These are phyloP conservation scores for Apodemia hepburni DNA, from an alignment of 2,888 invertebrate genomes.

Conservation along the genomic window DNA sequence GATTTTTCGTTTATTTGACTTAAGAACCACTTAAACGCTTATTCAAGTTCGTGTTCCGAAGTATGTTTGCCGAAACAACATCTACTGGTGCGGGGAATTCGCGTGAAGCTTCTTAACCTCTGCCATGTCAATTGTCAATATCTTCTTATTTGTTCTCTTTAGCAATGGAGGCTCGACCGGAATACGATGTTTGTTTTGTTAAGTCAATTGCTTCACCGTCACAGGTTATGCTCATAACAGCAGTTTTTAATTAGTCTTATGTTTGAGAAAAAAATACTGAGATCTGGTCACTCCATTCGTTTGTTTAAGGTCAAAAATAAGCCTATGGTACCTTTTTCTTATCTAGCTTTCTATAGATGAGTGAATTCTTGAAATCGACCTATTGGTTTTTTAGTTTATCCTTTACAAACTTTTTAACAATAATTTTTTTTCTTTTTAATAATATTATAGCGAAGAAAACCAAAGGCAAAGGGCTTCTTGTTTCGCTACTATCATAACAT, in stretches of 20 bases:
- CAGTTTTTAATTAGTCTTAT: constrained; percentile 33
- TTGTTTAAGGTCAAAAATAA: no score
- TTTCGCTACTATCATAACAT: no score
- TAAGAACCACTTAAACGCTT: constrained; percentile 19
- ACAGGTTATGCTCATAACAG: constrained; percentile 30
- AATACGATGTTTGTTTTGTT: constrained; percentile 58
- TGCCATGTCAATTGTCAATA: constrained; percentile 55
- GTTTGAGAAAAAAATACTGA: no score
- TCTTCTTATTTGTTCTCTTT: constrained; percentile 58
- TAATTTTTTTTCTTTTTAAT: no score
- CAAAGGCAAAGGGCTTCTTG: no score
- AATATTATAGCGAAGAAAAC: no score
- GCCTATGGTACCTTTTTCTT: no score
- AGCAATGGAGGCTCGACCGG: constrained; percentile 68
- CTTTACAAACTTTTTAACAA: no score
- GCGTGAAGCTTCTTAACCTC: constrained; percentile 58
- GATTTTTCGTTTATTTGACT: not conserved
- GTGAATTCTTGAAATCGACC: no score
- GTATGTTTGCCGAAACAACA: constrained; percentile 66
- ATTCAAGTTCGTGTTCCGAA: constrained; percentile 44
- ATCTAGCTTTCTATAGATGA: no score
- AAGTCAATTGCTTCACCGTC: constrained; percentile 44
- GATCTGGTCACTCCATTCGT: no score
- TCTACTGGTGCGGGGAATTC: constrained; percentile 63
- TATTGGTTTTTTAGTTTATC: no score